Conservation (phyloP, 1,140 invertebrate species). For the Hestina assimilis region DNA sequence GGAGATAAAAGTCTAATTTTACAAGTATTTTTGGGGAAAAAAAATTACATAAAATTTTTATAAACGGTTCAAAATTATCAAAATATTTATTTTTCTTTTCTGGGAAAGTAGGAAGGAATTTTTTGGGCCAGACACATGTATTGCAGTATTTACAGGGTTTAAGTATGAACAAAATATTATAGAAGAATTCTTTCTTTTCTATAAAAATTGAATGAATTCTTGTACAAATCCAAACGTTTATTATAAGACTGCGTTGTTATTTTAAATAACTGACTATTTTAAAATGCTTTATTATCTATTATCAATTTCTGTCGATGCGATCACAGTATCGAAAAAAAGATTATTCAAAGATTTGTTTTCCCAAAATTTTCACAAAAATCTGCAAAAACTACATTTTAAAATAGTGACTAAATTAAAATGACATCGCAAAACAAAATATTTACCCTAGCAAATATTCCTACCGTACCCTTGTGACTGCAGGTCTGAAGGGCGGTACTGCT, state of each 20-base stretch:
- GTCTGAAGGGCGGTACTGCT: conserved; percentile 72
- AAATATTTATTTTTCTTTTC: neutral
- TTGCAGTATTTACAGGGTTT: conserved; percentile 26
- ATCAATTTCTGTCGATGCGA: neutral
- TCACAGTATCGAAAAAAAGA: no score
- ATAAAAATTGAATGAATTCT: neutral
- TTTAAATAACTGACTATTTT: conserved; percentile 10
- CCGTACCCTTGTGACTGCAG: conserved; percentile 42
- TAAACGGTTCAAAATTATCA: neutral
- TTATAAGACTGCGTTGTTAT: conserved; percentile 22
- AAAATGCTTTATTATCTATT: neutral
- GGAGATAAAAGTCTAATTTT: no score
- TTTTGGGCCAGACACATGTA: conserved; percentile 18
- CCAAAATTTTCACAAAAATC: no score
- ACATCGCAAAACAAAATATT: neutral
- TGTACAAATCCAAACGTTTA: conserved; percentile 7
- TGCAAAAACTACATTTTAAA: no score
- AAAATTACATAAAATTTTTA: neutral
- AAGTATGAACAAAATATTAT: conserved; percentile 34
- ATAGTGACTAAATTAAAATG: neutral
- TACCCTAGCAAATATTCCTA: neutral
- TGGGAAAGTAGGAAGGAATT: neutral
- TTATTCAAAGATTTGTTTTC: no score
- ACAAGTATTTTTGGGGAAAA: neutral
- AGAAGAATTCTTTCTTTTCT: neutral